Evolutionary conservation across 2,113 vertebrate genomes (phyloP), one percentile per base, ranked within the genome.

Genomic region (Hepsetus odoe): DNA sequence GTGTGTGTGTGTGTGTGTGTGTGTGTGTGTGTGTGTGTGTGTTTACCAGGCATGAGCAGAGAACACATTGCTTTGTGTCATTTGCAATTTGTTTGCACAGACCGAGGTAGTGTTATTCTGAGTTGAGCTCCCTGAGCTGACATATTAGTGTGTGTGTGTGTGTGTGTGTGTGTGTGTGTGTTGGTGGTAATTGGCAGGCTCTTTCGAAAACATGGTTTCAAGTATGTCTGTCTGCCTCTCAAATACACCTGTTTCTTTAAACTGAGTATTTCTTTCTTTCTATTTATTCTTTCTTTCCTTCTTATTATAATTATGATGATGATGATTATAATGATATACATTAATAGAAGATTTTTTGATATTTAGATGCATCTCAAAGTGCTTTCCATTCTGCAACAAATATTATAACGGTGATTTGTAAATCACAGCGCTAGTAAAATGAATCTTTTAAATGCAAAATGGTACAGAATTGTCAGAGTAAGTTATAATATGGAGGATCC

Each of bases 81-180:
- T 33, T 79, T 28, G 32, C 59, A 64, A 69, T 62, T 76, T 44
- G 53, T 72, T 35, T 82, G 79, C 79, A 49, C 81, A 76, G 40
- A 53, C 72, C 44, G 62, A 64, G 59, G 53, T 38, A 70, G 72
- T 20, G 28, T 35, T 68, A 22, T 33, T 76, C 35, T 81, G 85
- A 88, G 77, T 86, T 88, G 83, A 91, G 84, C 89, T 90, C 82
- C 88, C 88, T 88, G 80, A 62, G 89, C 85, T 94, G 92, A 91
- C 89, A 88, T 74, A 80, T 82, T 91, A 90, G 51, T 55, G 51
- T 55, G 51, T 55, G 51, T 55, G 51, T 55, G 46, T 49, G 46
- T 49, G 44, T 18, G 44, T 46, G 44, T 18, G 44, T 46, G 44
- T 18, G 44, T 46, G 44, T 5, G 44, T 46, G 90, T 92, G 89